phyloP scores from a whole-genome alignment of 2,888 invertebrate species.

The Drosophila mimetica region DNA sequence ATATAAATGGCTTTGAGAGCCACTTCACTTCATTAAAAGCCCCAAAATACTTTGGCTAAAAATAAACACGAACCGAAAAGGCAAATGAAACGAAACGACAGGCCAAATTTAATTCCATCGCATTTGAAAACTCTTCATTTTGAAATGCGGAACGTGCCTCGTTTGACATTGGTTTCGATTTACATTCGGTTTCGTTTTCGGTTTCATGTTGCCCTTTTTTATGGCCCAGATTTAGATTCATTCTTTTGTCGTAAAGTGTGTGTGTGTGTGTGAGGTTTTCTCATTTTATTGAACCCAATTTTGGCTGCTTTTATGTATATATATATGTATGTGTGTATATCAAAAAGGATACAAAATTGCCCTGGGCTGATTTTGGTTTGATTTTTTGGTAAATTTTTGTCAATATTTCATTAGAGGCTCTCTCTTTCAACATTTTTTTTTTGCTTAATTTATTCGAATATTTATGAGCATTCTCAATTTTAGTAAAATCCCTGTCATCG shows the following conservation, averaged over 20 bases:
- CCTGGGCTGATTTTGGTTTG: conserved; percentile 1
- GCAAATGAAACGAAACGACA: conserved; percentile 1
- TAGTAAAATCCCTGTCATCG: conserved; percentile 26
- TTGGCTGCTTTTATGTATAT: conserved; percentile 24
- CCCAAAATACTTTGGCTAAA: conserved; percentile 1
- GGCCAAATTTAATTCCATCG: conserved; percentile 10
- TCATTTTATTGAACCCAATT: conserved; percentile 62
- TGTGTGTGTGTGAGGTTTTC: conserved; percentile 33
- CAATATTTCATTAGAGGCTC: not conserved
- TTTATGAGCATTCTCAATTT: conserved; percentile 29
- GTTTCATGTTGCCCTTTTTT: conserved; percentile 36
- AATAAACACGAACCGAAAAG: not conserved
- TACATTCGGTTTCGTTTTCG: conserved; percentile 42
- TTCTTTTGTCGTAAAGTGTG: conserved; percentile 41
- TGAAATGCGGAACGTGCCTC: conserved; percentile 53
- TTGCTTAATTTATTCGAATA: conserved; percentile 31
- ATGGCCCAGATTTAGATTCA: conserved; percentile 24
- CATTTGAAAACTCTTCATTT: conserved; percentile 37
- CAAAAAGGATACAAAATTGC: conserved; percentile 3
- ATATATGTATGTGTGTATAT: not conserved
- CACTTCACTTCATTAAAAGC: conserved; percentile 1
- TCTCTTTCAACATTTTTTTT: conserved; percentile 4
- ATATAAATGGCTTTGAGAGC: conserved; percentile 1
- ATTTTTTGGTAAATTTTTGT: not conserved
- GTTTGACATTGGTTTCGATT: conserved; percentile 34